phyloP scores from a whole-genome alignment of 1,140 invertebrate genomes.

The Eubasilissa regina region DNA sequence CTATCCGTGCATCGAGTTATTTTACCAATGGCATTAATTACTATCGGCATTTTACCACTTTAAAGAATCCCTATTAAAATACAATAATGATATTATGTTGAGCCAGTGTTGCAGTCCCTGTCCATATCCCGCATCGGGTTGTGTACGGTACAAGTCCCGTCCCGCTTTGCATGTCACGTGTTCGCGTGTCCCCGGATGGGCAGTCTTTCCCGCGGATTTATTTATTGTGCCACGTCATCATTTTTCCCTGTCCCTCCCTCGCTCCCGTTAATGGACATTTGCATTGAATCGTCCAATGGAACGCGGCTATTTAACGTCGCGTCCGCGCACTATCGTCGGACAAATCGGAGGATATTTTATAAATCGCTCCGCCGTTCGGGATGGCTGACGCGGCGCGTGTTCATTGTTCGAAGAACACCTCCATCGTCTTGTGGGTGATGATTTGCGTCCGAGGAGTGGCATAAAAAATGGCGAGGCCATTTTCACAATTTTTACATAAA shows the following conservation, averaged over 20 bases:
- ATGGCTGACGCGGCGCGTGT: slow-evolving; percentile 10
- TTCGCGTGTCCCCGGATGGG: slow-evolving; percentile 42
- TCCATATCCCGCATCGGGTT: neutral
- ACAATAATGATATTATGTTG: too few relatives aligned
- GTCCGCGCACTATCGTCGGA: slow-evolving; percentile 22
- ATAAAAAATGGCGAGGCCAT: too few relatives aligned
- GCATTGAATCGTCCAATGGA: slow-evolving; percentile 56
- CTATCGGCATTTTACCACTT: too few relatives aligned
- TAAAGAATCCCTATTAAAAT: too few relatives aligned
- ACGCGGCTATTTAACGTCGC: slow-evolving; percentile 55
- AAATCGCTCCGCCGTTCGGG: neutral
- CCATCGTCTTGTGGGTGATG: neutral
- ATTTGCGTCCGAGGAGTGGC: too few relatives aligned
- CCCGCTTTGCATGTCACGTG: slow-evolving; percentile 2
- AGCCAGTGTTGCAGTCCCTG: neutral
- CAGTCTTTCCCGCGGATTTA: slow-evolving; percentile 52
- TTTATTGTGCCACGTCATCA: slow-evolving; percentile 44
- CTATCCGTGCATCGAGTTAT: too few relatives aligned
- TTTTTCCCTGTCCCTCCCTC: slow-evolving; percentile 48
- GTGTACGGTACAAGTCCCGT: slow-evolving; percentile 33
- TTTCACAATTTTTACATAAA: too few relatives aligned
- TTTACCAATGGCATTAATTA: too few relatives aligned
- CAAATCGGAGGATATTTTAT: slow-evolving; percentile 40
- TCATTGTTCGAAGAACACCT: slow-evolving; percentile 11
- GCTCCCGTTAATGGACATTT: slow-evolving; percentile 58